phyloP scores from a whole-genome alignment of 1,140 invertebrate genomes.

The Trichoplusia ni region DNA sequence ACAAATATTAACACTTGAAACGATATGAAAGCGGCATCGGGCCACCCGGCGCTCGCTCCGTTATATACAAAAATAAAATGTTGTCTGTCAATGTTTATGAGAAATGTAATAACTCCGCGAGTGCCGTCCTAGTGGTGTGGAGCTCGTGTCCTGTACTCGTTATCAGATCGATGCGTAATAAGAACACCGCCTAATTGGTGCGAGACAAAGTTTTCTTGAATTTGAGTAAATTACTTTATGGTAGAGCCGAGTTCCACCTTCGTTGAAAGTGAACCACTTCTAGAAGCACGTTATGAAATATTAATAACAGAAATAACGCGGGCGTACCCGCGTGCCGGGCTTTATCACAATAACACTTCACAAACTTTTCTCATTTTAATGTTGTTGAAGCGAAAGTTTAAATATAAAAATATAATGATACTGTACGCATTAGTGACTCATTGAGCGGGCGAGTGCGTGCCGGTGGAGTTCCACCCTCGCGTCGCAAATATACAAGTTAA shows the following conservation, averaged over 20 bases:
- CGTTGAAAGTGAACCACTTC: slow-evolving; percentile 1
- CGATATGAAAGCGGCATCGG: slow-evolving; percentile 5
- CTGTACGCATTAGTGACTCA: slow-evolving; percentile 78
- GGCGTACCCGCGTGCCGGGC: not conserved
- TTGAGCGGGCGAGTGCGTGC: slow-evolving; percentile 65
- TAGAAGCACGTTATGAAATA: slow-evolving; percentile 21
- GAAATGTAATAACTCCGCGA: not conserved
- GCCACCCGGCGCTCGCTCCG: not conserved
- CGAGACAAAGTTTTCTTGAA: too few species aligned
- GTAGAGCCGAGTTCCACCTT: too few species aligned
- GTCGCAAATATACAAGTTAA: slow-evolving; percentile 75
- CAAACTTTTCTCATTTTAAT: slow-evolving; percentile 80
- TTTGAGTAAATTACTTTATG: too few species aligned
- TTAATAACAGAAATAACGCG: slow-evolving; percentile 6
- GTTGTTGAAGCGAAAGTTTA: slow-evolving; percentile 76
- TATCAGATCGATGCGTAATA: too few species aligned
- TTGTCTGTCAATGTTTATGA: not conserved
- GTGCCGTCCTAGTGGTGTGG: too few species aligned
- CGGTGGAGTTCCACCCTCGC: slow-evolving; percentile 66
- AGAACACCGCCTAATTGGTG: too few species aligned
- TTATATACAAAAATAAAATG: not conserved
- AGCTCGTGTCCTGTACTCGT: too few species aligned
- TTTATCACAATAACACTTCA: slow-evolving; percentile 61
- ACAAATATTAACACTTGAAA: slow-evolving; percentile 20
- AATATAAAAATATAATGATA: slow-evolving; percentile 80